These are phyloP conservation scores for Sylvia borin DNA, from an alignment of 2,797 vertebrate species.

Conservation along the genomic window DNA sequence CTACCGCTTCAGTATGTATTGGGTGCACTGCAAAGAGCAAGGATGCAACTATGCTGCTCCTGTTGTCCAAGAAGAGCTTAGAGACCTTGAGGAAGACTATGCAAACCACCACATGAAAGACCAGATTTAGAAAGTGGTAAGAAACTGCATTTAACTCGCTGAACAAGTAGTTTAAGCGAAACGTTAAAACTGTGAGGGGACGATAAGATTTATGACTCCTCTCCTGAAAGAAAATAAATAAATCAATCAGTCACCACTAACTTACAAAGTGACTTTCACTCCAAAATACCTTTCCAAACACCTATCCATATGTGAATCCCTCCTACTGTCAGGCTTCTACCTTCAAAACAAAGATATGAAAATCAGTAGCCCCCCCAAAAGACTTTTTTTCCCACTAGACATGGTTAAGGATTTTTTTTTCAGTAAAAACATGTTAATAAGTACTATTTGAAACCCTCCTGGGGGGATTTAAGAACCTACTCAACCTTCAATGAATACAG, in stretches of 20 bases:
- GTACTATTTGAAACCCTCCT: background rate
- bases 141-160: conserved; percentile 91
- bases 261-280: background rate
- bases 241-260: background rate
- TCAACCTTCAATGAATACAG: background rate
- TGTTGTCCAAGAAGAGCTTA: conserved; percentile 88
- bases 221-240: conserved; percentile 80
- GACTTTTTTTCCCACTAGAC: background rate
- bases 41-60: conserved; percentile 86
- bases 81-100: conserved; percentile 93
- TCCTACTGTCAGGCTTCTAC: background rate
- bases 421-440: background rate
- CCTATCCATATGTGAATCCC: background rate
- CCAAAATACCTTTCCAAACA: background rate
- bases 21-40: conserved; percentile 96
- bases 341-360: background rate
- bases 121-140: conserved; percentile 93
- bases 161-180: conserved; percentile 95
- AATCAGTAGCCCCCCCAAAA: background rate
- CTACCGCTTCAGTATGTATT: conserved; percentile 96
- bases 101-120: conserved; percentile 89
- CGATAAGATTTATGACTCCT: conserved; percentile 98
- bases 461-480: background rate
- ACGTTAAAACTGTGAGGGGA: conserved; percentile 95
- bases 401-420: background rate